Conservation (phyloP, 2,113 vertebrate species). For the Pseudopipra pipra region DNA sequence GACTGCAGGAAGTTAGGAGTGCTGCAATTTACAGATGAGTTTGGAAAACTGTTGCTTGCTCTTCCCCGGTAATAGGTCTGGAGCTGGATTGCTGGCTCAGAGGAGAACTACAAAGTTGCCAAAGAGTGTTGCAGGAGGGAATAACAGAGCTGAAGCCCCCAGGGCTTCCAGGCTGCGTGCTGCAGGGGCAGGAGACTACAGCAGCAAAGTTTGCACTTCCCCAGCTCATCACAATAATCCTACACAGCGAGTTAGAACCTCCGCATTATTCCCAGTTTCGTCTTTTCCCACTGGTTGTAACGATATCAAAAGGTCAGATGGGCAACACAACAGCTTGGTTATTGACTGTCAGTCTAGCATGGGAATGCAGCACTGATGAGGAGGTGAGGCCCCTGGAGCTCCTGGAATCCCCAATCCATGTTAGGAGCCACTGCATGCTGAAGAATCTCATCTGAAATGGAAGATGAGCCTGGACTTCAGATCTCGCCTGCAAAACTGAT, state of each 20-base stretch:
- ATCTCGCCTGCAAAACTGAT: not conserved
- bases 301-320: not conserved
- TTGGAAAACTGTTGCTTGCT: not conserved
- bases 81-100: accelerated
- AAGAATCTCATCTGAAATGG: not conserved
- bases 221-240: not conserved
- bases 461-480: not conserved
- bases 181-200: not conserved
- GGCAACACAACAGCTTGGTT: not conserved
- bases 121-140: not conserved
- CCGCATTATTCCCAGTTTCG: not conserved
- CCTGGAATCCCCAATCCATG: accelerated
- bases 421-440: not conserved
- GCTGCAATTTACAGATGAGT: not conserved
- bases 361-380: not conserved
- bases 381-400: not conserved
- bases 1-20: not conserved
- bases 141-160: not conserved
- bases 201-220: not conserved
- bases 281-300: not conserved
- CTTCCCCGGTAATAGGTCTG: not conserved
- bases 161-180: not conserved
- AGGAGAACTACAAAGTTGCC: not conserved
- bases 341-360: not conserved
- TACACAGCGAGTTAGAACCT: not conserved